A percentile compares a stretch with the other conserved stretches of the same genome.
phyloP scores from a whole-genome alignment of 2,888 invertebrate genomes.

The Cheilosia vulpina region DNA sequence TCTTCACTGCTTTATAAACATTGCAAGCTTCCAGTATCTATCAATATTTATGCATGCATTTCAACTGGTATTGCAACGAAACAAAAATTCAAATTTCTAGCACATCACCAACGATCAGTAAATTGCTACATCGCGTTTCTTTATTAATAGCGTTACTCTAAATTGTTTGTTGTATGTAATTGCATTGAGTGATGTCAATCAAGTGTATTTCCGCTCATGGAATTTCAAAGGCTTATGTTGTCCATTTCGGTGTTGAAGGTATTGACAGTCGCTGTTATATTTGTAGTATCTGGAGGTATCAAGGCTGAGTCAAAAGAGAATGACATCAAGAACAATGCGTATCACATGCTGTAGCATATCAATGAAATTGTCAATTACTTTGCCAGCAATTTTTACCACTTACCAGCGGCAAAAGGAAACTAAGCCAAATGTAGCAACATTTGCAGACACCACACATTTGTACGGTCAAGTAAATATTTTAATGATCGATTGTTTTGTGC shows the following conservation, averaged over 20 bases:
- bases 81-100: not conserved
- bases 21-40: too few relatives aligned
- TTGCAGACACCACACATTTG: conserved; percentile 25
- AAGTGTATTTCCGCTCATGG: conserved; percentile 25
- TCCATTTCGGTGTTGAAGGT: conserved; percentile 1
- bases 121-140: not conserved
- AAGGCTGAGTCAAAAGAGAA: conserved; percentile 38
- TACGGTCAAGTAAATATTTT: conserved; percentile 46
- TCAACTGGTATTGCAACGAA: not conserved
- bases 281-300: conserved; percentile 1
- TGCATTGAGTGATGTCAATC: conserved; percentile 16
- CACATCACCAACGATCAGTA: not conserved
- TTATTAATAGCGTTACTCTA: not conserved
- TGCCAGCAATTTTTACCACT: conserved; percentile 27
- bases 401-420: conserved; percentile 10
- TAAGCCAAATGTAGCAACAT: conserved; percentile 21
- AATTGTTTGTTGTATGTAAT: not conserved
- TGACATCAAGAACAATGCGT: conserved; percentile 30
- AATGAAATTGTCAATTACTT: conserved; percentile 43
- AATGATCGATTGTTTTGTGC: conserved; percentile 45
- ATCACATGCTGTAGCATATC: conserved; percentile 19
- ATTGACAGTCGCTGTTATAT: not conserved
- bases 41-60: too few relatives aligned
- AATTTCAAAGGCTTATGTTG: conserved; percentile 1
- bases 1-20: too few relatives aligned